These are phyloP conservation scores for Rhizoglyphus robini DNA, from an alignment of 1,140 invertebrate species.

Conservation along the genomic window DNA sequence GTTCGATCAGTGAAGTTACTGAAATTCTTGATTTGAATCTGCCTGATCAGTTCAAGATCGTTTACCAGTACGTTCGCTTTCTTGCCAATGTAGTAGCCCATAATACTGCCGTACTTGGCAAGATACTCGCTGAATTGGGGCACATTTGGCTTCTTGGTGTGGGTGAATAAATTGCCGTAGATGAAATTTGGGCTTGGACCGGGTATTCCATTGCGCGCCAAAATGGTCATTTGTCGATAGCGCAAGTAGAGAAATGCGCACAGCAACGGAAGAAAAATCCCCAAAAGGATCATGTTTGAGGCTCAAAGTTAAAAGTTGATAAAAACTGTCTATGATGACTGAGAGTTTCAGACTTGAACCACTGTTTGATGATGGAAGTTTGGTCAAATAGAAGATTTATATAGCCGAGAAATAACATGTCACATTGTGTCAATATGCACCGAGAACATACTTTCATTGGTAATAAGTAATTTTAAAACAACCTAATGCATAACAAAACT, in stretches of 20 bases:
- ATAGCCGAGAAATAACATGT: too few relatives aligned
- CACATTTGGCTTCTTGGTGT: constrained; percentile 9
- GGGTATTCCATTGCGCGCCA: constrained; percentile 28
- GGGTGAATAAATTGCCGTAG: constrained; percentile 28
- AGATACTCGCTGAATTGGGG: constrained; percentile 30
- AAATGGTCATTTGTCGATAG: not conserved
- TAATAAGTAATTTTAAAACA: too few relatives aligned
- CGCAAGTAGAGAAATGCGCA: not conserved
- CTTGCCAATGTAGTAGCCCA: constrained; percentile 32
- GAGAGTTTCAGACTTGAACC: too few relatives aligned
- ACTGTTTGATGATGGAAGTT: too few relatives aligned
- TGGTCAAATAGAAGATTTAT: too few relatives aligned
- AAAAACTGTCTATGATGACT: too few relatives aligned
- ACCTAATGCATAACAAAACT: too few relatives aligned
- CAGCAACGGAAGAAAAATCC: not conserved
- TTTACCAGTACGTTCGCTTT: constrained; percentile 31
- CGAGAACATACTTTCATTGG: too few relatives aligned
- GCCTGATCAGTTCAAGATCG: constrained; percentile 32
- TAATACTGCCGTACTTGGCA: constrained; percentile 30
- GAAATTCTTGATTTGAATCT: constrained; percentile 33
- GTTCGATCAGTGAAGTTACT: constrained; percentile 30
- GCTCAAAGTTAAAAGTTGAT: too few relatives aligned
- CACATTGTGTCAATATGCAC: too few relatives aligned
- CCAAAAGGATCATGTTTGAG: not conserved
- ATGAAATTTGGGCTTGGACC: constrained; percentile 31